Conservation (phyloP, 2,888 invertebrate genomes). For the Anticlea derivata region DNA sequence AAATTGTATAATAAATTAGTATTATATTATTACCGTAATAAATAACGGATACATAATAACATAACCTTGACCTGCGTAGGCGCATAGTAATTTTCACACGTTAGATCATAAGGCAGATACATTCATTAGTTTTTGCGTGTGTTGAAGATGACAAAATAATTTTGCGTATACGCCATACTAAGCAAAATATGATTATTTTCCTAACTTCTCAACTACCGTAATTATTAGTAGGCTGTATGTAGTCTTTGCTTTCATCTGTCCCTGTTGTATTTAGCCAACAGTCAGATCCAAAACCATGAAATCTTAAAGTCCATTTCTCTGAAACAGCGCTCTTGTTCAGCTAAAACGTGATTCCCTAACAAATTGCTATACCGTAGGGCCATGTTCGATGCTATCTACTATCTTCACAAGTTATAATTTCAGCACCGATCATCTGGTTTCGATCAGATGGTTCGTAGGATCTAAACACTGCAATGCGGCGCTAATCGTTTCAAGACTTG, state of each 20-base stretch:
- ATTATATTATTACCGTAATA: not conserved
- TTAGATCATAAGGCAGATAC: not conserved
- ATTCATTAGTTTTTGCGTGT: conserved; percentile 2
- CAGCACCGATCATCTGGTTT: conserved; percentile 10
- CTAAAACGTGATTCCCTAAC: not conserved
- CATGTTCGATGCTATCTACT: conserved; percentile 7
- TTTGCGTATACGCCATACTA: no score
- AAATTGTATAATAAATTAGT: not conserved
- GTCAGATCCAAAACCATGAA: no score
- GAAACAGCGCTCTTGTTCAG: not conserved
- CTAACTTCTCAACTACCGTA: no score
- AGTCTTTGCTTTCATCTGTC: no score
- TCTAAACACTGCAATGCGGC: conserved; percentile 14
- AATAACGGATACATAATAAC: conserved; percentile 1
- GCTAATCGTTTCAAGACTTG: conserved; percentile 6
- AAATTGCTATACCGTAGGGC: conserved; percentile 9
- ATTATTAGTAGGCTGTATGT: no score
- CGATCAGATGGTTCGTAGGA: conserved; percentile 3
- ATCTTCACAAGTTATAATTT: conserved; percentile 8
- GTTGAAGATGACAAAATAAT: no score
- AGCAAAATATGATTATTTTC: no score
- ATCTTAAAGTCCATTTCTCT: no score
- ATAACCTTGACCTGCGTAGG: conserved; percentile 9
- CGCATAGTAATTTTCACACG: conserved; percentile 9
- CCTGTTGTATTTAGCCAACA: no score